Evolutionary conservation across 1,140 invertebrate genomes (phyloP), one percentile per base, ranked within the genome.

Genomic region (Ganaspis sp.): DNA sequence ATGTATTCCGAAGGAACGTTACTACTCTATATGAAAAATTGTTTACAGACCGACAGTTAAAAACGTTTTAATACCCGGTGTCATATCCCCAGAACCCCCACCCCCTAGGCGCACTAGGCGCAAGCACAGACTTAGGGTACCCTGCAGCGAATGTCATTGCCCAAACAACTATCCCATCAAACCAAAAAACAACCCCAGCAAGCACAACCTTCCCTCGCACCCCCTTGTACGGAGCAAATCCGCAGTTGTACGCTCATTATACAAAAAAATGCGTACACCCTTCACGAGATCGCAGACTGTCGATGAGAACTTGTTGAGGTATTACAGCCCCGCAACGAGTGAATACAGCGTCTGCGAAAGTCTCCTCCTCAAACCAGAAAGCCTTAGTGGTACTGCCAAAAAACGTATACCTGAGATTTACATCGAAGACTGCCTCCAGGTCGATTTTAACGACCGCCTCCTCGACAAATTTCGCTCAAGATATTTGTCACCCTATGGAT

Each of bases 21-120:
- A 87, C 84, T 88, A 87, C 81, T 84, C 42, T 84, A 78, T 87
- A 88, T 89, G 81, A 89, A 89, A 90, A 90, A 90, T 91, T 91
- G 87, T 91, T 91, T 91, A 79, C 90, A 91, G 90, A 91, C 90
- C 90, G 88, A 90, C 90, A 90, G 87, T 91, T 91, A 91, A 91
- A 90, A 91, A 89, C 89, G 88, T 91, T 87, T 90, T 88, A 86
- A 90, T 90, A 90, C 90, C 90, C 88, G 88, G 89, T 90, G 89
- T 90, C 90, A 88, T 89, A 88, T 91, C 87, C 87, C 90, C 89
- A 82, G 86, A 88, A 81, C 86, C 88, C 86, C 78, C 79, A 85
- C 85, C 88, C 89, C 84, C 84, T 91, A 91, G 89, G 88, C 90
- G 90, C 89, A 86, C 84, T 91, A 91, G 90, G 89, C 89, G 90